These are phyloP conservation scores for Hirtodrosophila confusa DNA, from an alignment of 2,888 invertebrate species.

Conservation along the genomic window DNA sequence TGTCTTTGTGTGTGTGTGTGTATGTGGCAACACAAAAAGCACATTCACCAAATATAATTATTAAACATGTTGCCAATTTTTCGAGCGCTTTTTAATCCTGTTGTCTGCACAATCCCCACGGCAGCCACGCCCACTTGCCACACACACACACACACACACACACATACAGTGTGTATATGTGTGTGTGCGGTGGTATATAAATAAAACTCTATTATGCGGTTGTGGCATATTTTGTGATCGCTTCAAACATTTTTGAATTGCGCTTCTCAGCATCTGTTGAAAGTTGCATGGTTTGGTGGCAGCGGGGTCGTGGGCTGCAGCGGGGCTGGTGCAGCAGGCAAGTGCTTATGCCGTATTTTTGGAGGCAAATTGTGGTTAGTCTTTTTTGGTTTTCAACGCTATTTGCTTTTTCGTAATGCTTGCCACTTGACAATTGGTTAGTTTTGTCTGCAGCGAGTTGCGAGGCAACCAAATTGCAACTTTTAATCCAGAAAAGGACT, in stretches of 20 bases:
- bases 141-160: constrained; percentile 16
- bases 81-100: constrained; percentile 79
- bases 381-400: constrained; percentile 12
- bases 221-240: constrained; percentile 74
- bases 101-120: constrained; percentile 67
- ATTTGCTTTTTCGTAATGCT: constrained; percentile 3
- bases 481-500: too few relatives aligned
- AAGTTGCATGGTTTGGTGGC: too few relatives aligned
- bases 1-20: constrained; percentile 2
- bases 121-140: constrained; percentile 36
- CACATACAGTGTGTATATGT: not conserved
- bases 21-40: constrained; percentile 58
- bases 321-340: constrained; percentile 1
- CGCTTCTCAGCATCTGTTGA: not conserved
- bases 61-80: constrained; percentile 78
- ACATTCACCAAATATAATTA: constrained; percentile 78
- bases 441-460: constrained; percentile 24
- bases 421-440: constrained; percentile 20
- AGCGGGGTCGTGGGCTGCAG: too few relatives aligned
- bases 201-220: constrained; percentile 76
- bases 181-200: constrained; percentile 47
- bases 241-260: constrained; percentile 50
- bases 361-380: constrained; percentile 18
- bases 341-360: constrained; percentile 14
- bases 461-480: constrained; percentile 24